Base-by-base conservation (phyloP, 2,888 invertebrate genomes). In the Cantharis rustica region DNA sequence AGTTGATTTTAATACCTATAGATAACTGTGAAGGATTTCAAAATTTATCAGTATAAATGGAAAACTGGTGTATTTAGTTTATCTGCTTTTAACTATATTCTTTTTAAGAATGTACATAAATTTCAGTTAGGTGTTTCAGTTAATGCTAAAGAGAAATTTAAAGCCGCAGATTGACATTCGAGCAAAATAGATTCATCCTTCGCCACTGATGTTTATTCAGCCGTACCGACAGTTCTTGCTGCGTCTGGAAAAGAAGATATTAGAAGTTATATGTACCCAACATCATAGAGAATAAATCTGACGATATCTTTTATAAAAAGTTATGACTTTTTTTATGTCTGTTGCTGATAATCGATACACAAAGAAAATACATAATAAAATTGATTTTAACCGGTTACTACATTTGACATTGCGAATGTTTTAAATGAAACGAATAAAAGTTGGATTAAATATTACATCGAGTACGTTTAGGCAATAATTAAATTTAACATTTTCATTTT, bases 181-280 rank as follows among this genome's bases (percentile, higher is more conserved):
- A 80, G 81, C 82, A 81, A 81, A 83, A 83, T 83, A 82, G 83
- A 83, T 83, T 83, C 82, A 83, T 83, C 83, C 83, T 82, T 82
- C 83, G 80, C 78, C 81, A 72, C 75, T 79, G 78, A 80, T 83
- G 83, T 83, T 83, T 83, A 82, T 83, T 83, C 83, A 83, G 83
- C 83, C 83, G 83, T 83, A 82, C 73, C 75, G 73, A 72, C 75
- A 75, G 64, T 23, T 20, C 23, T 23, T 20, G n/a, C 64, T 66
- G 13, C 64, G 64, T 66, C 64, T 66, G 64, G 64, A 66, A 66
- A 63, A 66, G 64, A 66, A 66, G 64, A 66, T 66, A 66, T 66
- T 66, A 20, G 64, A 66, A 64, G 20, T 64, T 20, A 20, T 20
- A 20, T 16, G 26, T 10, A 27, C 10, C 10, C 0, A 31, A 17